phyloP scores from a whole-genome alignment of 2,888 invertebrate species.

The Synergus itoensis region DNA sequence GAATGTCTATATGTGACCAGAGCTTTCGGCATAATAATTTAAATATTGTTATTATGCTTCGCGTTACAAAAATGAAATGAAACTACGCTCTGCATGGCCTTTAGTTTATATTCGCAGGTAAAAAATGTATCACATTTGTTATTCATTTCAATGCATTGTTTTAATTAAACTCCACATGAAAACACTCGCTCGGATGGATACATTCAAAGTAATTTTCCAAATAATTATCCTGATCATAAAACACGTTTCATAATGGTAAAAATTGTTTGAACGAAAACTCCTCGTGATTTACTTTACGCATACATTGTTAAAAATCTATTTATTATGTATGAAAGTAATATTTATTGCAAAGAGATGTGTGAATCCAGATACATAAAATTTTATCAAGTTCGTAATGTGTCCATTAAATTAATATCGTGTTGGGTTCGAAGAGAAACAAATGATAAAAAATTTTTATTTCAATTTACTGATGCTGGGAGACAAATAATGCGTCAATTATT shows the following conservation, averaged over 20 bases:
- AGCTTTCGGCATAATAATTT: constrained; percentile 55
- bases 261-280: neutral
- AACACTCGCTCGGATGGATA: neutral
- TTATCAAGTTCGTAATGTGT: neutral
- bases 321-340: neutral
- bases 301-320: constrained; percentile 5
- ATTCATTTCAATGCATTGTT: constrained; percentile 57
- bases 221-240: constrained; percentile 8
- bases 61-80: constrained; percentile 58
- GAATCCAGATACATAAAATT: neutral
- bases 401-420: neutral
- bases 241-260: neutral
- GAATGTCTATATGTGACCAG: constrained; percentile 4
- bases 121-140: constrained; percentile 57
- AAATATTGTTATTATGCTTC: constrained; percentile 59
- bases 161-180: constrained; percentile 46
- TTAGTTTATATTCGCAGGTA: constrained; percentile 43
- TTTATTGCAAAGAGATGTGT: neutral
- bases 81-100: constrained; percentile 49
- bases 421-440: neutral
- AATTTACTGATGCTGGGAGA: neutral
- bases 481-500: constrained; percentile 17
- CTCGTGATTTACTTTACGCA: neutral
- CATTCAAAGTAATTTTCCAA: constrained; percentile 31
- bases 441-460: neutral